Base-by-base conservation (phyloP, 2,797 vertebrate genomes). In the Pagetopsis macropterus region DNA sequence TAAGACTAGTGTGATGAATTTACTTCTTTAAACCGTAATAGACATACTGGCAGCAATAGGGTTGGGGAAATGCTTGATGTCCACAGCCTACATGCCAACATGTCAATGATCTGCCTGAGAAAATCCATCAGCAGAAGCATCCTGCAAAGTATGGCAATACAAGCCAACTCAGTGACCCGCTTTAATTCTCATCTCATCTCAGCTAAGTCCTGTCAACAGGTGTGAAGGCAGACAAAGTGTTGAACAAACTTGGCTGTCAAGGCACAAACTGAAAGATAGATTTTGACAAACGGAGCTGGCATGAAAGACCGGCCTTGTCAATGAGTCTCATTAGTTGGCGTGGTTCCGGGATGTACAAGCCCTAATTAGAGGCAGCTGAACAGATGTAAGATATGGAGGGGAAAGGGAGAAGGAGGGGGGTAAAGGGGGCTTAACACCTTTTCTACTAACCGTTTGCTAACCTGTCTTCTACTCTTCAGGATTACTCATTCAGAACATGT, bases 321-420 rank as follows among this genome's bases (percentile, higher is more conserved):
- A 72, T 89, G 82, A 58, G 73, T 90, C 89, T 87, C 89, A 91
- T 91, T 91, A 89, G 84, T 48, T 85, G 83, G 63, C 51, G 50
- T 55, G 82, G 83, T 79, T 91, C 86, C 19, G 55, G 59, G 61
- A 74, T 76, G 75, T 80, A 72, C 81, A 82, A 81, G 80, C 74
- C 72, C 75, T 92, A 89, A 93, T 92, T 88, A 91, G 84, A 89
- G 87, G 89, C 84, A 79, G 83, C 75, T 82, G 65, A 84, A 72
- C 82, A 84, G 67, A 81, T 82, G 83, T 78, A 70, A 77, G 77
- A 78, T 65, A 64, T 45, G 27, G 68, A 62, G 52, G 67, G 43
- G 21, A 41, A 48, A 43, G 27, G 23, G 40, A 14, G 40, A 45
- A 44, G 33, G 27, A 45, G 37, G 43, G 37, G 40, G 17, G 15